phyloP scores from a whole-genome alignment of 2,113 vertebrate genomes.

The Mormyrus iriodes region DNA sequence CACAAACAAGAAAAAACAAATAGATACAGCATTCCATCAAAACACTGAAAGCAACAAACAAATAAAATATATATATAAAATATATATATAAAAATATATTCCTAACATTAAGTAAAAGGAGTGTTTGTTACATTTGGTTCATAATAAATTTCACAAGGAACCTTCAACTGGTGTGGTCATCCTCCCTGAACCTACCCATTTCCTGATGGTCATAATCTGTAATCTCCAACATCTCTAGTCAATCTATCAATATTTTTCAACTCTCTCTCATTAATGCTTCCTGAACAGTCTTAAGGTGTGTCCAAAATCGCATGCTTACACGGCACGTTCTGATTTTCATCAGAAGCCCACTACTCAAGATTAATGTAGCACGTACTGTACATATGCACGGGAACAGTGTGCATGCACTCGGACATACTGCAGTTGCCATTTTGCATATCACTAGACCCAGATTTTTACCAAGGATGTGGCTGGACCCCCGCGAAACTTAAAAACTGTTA shows the following conservation, averaged over 20 bases:
- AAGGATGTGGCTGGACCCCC: neutral
- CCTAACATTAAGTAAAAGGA: neutral
- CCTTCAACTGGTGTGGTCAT: neutral
- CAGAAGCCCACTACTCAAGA: neutral
- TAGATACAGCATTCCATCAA: neutral
- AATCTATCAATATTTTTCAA: neutral
- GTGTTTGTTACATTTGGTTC: neutral
- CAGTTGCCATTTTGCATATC: neutral
- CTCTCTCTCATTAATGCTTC: neutral
- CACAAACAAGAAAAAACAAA: neutral
- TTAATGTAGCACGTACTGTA: neutral
- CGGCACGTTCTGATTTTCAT: neutral
- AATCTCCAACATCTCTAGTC: neutral
- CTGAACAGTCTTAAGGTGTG: neutral
- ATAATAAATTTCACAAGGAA: neutral
- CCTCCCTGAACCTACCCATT: neutral
- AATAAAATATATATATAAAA: no score
- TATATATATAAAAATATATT: no score
- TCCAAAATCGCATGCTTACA: neutral
- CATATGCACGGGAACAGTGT: neutral
- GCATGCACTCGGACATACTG: neutral
- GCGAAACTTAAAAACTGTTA: neutral
- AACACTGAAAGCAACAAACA: neutral
- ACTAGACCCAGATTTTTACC: neutral
- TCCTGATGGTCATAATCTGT: neutral